Evolutionary conservation across 1,140 invertebrate species (phyloP), one percentile per base, ranked within the genome.

Genomic region (Saccostrea echinata): DNA sequence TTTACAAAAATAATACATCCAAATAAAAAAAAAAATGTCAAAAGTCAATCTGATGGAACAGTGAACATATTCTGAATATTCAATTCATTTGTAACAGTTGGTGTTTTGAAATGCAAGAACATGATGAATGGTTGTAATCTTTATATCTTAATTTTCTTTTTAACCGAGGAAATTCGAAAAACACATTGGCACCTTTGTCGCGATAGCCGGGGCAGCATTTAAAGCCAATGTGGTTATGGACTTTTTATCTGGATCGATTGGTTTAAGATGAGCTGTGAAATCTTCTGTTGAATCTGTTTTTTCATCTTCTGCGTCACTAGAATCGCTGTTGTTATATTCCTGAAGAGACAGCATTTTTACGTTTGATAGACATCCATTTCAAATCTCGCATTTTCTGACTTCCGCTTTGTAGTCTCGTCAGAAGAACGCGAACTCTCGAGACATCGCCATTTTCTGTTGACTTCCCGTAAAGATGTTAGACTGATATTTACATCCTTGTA

Each of bases 161-260:
- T 16, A 53, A 80, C 43, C n/a, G 18, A 52, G 30, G 4, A 82
- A 86, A 84, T 57, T 81, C n/a, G 51, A 84, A 52, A 61, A 68
- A 33, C 27, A 64, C 82, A 61, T 13, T 76, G 24, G 33, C 33
- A 86, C 87, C 81, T 86, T 88, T 71, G 87, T 88, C 94, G 97
- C 96, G 51, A 98, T 97, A 80, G 96, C 95, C 8, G 97, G 97
- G 1, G 97, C 97, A 52, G 97, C 96, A 95, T 97, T 97, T 90
- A 98, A 95, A 90, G 96, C 95, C 87, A 98, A 95, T 9, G 95
- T 94, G 82, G 90, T 91, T 94, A 94, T 89, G 96, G 93, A 71
- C 57, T 91, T 87, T 82, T 91, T 82, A 88, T 91, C 86, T 30
- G 90, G 89, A 68, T 92, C 94, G 90, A 96, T 91, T 76, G 96